Conservation (phyloP, 2,113 vertebrate genomes). For the Rhabdomys dilectus region DNA sequence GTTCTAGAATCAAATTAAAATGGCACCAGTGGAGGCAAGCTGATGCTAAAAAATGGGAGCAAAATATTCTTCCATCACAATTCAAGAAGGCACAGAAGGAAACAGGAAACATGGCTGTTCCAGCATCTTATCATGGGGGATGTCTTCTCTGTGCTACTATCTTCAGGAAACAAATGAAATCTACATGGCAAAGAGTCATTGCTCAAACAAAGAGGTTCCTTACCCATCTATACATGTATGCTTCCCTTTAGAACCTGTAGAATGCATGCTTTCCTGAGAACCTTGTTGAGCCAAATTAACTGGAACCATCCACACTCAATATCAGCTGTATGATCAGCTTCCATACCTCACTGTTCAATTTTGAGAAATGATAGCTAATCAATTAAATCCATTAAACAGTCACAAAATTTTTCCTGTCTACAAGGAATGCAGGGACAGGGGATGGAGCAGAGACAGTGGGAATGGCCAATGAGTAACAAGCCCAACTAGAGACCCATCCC, state of each 20-base stretch:
- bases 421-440: too few relatives aligned
- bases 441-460: too few relatives aligned
- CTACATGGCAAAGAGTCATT: background rate
- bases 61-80: conserved; percentile 42
- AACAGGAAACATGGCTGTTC: background rate
- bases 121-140: background rate
- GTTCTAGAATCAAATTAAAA: conserved; percentile 53
- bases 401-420: background rate
- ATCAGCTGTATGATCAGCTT: background rate
- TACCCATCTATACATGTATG: background rate
- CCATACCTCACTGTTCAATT: background rate
- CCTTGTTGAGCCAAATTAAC: background rate
- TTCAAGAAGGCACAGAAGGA: background rate
- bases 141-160: background rate
- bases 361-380: background rate
- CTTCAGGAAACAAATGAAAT: background rate
- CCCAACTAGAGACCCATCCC: too few relatives aligned
- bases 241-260: background rate
- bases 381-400: background rate
- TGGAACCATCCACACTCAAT: background rate
- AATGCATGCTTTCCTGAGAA: background rate
- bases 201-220: background rate
- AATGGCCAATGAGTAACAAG: too few relatives aligned
- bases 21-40: background rate
- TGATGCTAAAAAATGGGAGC: conserved; percentile 40